Base-by-base conservation (phyloP, 2,113 vertebrate species). In the Donacobius atricapilla region DNA sequence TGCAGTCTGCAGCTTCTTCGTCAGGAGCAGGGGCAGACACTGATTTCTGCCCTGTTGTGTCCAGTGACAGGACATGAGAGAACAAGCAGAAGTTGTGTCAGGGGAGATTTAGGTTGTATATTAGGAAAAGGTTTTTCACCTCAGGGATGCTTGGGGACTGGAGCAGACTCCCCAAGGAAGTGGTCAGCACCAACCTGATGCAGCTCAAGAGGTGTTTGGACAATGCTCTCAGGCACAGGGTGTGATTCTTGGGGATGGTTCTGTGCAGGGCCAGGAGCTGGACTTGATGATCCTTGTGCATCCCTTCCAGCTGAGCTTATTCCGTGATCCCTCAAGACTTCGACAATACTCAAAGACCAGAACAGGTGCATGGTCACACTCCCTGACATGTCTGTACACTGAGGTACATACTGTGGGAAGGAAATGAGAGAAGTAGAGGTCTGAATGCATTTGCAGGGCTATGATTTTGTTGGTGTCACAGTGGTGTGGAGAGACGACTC, bases 211-310 rank as follows among this genome's bases (percentile, higher is more conserved):
- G 21, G 66, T 4, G 1, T 37, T 53, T 71, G 39, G 33, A 16
- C 33, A 37, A 4, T 7, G 4, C 7, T 63, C 13, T 33, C 13
- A 35, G 39, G 31, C 16, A 53, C 16, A 16, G 20, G 17, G 15
- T 35, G 21, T 44, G 81, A 45, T 53, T 44, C 4, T 31, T 44
- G 47, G 27, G 27, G 22, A 45, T 71, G 20, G 33, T 14, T 37
- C 54, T 61, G 8, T 44, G 27, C 47, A 17, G 33, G 37, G 14
- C 17, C 17, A 44, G 56, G 57, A 44, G 22, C 1, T 47, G 70
- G 10, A 47, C 28, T 28, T 1, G 0, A 7, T 33, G 22, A 39
- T 47, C 37, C 20, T 25, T 44, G 25, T 44, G 25, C 39, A 6
- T 37, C 21, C 27, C 33, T 71, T 83, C 66, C 60, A 65, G 4